Evolutionary conservation across 2,113 vertebrate species (phyloP).

Genomic region (Poeciliopsis occidentalis): DNA sequence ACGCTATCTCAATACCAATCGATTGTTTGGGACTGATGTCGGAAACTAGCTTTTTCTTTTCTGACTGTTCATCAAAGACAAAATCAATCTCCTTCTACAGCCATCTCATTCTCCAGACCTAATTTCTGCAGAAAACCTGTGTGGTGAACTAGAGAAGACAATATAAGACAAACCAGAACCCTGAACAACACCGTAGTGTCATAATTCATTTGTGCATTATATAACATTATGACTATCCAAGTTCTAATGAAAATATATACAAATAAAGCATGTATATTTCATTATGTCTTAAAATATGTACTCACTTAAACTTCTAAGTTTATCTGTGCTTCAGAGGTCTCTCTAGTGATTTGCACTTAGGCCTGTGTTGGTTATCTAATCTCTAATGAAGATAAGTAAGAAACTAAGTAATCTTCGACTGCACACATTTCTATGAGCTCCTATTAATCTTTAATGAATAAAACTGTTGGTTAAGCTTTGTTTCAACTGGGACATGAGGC

Average conservation of each 20-base stretch:
- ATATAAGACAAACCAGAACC: background rate
- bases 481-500: background rate
- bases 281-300: background rate
- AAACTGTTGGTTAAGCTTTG: background rate
- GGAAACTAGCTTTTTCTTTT: too few relatives aligned
- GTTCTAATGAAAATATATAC: background rate
- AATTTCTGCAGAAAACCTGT: too few relatives aligned
- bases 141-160: background rate
- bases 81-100: background rate
- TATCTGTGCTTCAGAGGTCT: background rate
- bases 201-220: background rate
- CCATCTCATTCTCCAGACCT: background rate
- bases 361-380: background rate
- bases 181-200: background rate
- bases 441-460: background rate
- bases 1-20: too few relatives aligned
- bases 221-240: background rate
- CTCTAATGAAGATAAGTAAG: background rate
- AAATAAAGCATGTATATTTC: background rate
- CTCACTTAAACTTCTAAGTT: background rate
- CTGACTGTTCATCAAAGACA: background rate
- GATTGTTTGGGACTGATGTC: too few relatives aligned
- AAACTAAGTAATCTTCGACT: background rate
- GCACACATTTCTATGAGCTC: background rate
- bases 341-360: too few relatives aligned